phyloP scores from a whole-genome alignment of 2,888 invertebrate genomes.

The Tenthredo livida region DNA sequence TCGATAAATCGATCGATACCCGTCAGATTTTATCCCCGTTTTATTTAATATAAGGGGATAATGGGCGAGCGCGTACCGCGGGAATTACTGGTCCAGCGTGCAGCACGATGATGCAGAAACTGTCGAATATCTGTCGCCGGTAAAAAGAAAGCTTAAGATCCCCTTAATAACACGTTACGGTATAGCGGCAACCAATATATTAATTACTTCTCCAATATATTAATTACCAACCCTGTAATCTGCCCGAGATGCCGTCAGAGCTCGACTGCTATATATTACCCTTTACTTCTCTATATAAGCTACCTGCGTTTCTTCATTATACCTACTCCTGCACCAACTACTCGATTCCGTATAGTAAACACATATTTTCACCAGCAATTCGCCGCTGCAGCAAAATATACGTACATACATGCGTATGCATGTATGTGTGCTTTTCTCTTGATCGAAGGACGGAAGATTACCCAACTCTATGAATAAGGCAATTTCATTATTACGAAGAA shows the following conservation, averaged over 20 bases:
- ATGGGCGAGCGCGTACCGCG: neutral
- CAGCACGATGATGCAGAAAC: neutral
- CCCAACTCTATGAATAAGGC: neutral
- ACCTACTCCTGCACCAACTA: neutral
- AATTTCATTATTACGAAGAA: neutral
- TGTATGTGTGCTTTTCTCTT: too few species aligned
- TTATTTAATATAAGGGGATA: conserved; percentile 20
- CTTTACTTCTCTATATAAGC: neutral
- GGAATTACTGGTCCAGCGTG: neutral
- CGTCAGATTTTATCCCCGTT: conserved; percentile 11
- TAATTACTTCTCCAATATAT: conserved; percentile 69
- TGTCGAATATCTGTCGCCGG: conserved; percentile 66
- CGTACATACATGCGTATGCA: neutral
- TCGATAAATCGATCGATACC: conserved; percentile 63
- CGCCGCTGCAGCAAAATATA: neutral
- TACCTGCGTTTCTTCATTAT: conserved; percentile 15
- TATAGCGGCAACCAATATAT: conserved; percentile 23
- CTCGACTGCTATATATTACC: conserved; percentile 44
- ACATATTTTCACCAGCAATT: neutral
- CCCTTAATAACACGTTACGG: conserved; percentile 72
- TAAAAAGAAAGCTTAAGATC: conserved; percentile 55
- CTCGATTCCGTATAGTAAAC: neutral
- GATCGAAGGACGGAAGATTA: neutral
- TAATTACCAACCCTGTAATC: conserved; percentile 76
- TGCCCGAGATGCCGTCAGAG: conserved; percentile 67